Evolutionary conservation across 2,888 invertebrate genomes (phyloP).

Genomic region (Diachrysia chrysitis): DNA sequence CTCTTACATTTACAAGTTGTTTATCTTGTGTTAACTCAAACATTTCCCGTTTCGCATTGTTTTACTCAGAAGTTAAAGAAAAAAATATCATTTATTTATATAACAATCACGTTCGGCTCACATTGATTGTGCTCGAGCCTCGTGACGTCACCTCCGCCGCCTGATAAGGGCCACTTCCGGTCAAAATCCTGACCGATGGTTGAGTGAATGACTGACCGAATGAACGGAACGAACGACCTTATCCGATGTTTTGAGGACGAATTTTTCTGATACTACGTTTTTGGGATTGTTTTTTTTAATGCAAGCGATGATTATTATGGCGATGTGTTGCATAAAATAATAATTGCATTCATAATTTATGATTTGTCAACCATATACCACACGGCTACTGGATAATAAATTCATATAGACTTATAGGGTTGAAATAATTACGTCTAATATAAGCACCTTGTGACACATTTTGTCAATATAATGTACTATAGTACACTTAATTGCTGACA

Average conservation of each 20-base stretch:
- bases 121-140: slow-evolving; percentile 74
- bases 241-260: slow-evolving; percentile 62
- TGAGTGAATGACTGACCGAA: slow-evolving; percentile 72
- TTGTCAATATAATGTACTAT: slow-evolving; percentile 12
- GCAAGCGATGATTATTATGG: slow-evolving; percentile 33
- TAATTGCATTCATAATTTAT: slow-evolving; percentile 59
- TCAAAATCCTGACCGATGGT: slow-evolving; percentile 75
- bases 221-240: slow-evolving; percentile 68
- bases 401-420: slow-evolving; percentile 52
- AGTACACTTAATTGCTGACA: slow-evolving; percentile 43
- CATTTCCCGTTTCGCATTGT: slow-evolving; percentile 81
- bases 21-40: slow-evolving; percentile 70
- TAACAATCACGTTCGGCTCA: slow-evolving; percentile 84
- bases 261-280: slow-evolving; percentile 45
- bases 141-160: slow-evolving; percentile 85
- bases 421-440: slow-evolving; percentile 52
- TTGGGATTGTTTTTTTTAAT: slow-evolving; percentile 42
- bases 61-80: slow-evolving; percentile 74
- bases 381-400: slow-evolving; percentile 36
- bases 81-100: slow-evolving; percentile 81
- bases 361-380: slow-evolving; percentile 52
- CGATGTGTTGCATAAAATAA: slow-evolving; percentile 52
- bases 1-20: slow-evolving; percentile 56
- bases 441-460: slow-evolving; percentile 29
- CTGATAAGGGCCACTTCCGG: slow-evolving; percentile 87